Conservation (phyloP, 2,888 invertebrate species). For the Lepidochitona cinerea region DNA sequence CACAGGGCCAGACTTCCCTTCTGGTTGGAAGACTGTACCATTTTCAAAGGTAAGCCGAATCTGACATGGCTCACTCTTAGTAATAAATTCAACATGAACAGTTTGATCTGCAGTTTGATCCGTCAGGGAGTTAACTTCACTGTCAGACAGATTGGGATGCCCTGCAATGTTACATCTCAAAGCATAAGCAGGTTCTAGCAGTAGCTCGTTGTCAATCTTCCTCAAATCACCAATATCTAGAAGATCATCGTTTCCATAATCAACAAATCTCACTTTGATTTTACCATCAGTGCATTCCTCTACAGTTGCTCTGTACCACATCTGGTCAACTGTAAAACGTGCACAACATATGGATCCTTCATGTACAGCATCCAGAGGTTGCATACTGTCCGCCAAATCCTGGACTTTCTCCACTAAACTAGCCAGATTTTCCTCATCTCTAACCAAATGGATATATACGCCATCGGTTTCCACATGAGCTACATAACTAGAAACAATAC, state of each 20-base stretch:
- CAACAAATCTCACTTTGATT: constrained; percentile 56
- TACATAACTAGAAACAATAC: constrained; percentile 28
- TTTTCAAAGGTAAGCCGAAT: background rate
- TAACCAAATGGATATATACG: constrained; percentile 46
- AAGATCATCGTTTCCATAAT: constrained; percentile 65
- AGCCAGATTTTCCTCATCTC: constrained; percentile 35
- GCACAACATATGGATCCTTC: constrained; percentile 44
- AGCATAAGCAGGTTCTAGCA: constrained; percentile 46
- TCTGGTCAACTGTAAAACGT: constrained; percentile 50
- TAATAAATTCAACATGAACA: constrained; percentile 9
- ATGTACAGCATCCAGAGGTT: background rate
- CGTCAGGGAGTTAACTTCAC: background rate
- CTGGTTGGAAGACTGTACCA: no score
- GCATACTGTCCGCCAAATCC: background rate
- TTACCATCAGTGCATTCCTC: constrained; percentile 19
- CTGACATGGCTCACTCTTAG: background rate
- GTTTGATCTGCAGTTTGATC: constrained; percentile 15
- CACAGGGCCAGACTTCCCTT: no score
- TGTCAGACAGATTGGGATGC: background rate
- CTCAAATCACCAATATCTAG: constrained; percentile 41
- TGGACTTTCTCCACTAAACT: constrained; percentile 33
- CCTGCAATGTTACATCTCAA: constrained; percentile 45
- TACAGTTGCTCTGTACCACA: constrained; percentile 58
- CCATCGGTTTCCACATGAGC: constrained; percentile 42
- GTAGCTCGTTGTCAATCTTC: constrained; percentile 43